Percentiles rank a stretch among this genome's conserved stretches.
phyloP scores from a whole-genome alignment of 2,113 vertebrate species.

The Misgurnus mizolepis region DNA sequence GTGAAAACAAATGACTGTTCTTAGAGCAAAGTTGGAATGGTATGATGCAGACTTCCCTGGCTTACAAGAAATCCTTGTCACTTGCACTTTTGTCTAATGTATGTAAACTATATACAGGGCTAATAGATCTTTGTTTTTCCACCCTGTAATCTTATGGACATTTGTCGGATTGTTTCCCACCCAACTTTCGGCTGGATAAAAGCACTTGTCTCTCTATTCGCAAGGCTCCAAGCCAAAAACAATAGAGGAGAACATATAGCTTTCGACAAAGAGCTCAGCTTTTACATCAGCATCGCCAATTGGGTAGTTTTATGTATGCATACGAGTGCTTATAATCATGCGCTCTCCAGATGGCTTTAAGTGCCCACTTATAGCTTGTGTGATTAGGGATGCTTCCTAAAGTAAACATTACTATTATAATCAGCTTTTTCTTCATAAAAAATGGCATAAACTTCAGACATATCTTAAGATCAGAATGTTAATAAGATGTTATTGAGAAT shows the following conservation, averaged over 20 bases:
- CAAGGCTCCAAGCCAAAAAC: neutral
- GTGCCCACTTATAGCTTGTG: no score
- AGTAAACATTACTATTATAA: no score
- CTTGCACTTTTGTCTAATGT: slow-evolving; percentile 11
- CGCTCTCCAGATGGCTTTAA: neutral
- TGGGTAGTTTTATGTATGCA: neutral
- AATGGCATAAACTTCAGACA: no score
- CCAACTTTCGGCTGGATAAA: slow-evolving; percentile 18
- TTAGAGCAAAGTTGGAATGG: neutral
- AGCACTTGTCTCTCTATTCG: neutral
- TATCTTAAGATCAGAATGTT: no score
- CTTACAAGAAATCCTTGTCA: slow-evolving; percentile 25
- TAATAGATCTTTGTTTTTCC: slow-evolving; percentile 14
- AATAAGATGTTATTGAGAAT: no score
- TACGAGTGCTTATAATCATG: neutral
- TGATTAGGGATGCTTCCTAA: no score
- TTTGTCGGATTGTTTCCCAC: slow-evolving; percentile 33
- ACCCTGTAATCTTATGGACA: slow-evolving; percentile 1
- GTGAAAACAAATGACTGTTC: slow-evolving; percentile 15
- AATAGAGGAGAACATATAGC: neutral
- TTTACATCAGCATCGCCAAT: neutral
- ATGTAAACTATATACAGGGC: slow-evolving; percentile 19
- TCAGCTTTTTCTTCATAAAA: no score
- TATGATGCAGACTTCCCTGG: neutral
- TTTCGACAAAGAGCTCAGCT: neutral